Percentiles rank a stretch among this genome's conserved stretches.
Conservation (phyloP, 2,888 invertebrate genomes). For the Fabriciana adippe region DNA sequence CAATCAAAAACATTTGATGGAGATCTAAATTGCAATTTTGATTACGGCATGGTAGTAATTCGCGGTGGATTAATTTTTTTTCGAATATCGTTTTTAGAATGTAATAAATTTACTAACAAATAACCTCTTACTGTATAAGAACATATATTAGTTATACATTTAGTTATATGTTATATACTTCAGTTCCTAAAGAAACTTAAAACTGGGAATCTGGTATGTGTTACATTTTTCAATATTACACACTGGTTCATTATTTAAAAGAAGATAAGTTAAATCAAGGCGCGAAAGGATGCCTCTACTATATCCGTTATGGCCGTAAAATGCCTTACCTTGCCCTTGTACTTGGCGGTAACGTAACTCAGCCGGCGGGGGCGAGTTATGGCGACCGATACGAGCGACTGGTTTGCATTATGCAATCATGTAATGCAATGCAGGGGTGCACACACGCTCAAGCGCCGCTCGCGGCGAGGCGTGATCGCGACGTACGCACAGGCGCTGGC, state of each 20-base stretch:
- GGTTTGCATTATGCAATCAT: slow-evolving; percentile 73
- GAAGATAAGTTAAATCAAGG: neutral
- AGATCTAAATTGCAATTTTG: slow-evolving; percentile 68
- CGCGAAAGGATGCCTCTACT: slow-evolving; percentile 3
- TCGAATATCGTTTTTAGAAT: too few species aligned
- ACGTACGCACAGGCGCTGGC: slow-evolving; percentile 33
- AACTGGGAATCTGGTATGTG: too few species aligned
- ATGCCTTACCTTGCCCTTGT: slow-evolving; percentile 45
- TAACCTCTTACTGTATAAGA: too few species aligned
- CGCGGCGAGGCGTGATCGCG: slow-evolving; percentile 30
- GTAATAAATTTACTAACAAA: too few species aligned
- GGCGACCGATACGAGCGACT: slow-evolving; percentile 51
- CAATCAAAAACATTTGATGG: slow-evolving; percentile 65
- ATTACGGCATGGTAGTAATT: slow-evolving; percentile 42
- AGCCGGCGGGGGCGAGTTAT: slow-evolving; percentile 41
- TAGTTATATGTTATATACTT: too few species aligned
- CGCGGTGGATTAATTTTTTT: slow-evolving; percentile 24
- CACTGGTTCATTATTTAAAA: too few species aligned
- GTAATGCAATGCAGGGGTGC: slow-evolving; percentile 51
- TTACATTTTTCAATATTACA: neutral
- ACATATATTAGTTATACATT: too few species aligned
- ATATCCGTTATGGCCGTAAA: slow-evolving; percentile 40
- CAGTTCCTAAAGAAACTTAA: too few species aligned
- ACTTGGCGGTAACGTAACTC: slow-evolving; percentile 43
- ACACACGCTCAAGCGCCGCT: slow-evolving; percentile 23